Conservation (phyloP, 2,888 invertebrate genomes). For the Cremastinae sp. region DNA sequence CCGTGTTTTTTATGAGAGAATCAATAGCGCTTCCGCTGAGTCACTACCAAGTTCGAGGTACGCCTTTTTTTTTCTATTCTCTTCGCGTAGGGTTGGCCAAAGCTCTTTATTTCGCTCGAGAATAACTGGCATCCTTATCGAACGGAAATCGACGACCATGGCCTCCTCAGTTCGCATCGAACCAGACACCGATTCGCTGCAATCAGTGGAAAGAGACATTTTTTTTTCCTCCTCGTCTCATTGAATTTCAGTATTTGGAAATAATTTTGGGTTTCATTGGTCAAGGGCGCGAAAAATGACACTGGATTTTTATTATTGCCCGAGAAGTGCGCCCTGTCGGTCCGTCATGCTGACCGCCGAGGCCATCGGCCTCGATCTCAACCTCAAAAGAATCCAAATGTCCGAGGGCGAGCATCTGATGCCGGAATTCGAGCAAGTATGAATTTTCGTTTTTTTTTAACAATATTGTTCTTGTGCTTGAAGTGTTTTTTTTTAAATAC, state of each 20-base stretch:
- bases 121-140: slow-evolving; percentile 44
- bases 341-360: slow-evolving; percentile 78
- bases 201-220: background rate
- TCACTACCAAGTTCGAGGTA: slow-evolving; percentile 6
- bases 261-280: too few relatives aligned
- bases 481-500: background rate
- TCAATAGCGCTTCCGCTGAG: slow-evolving; percentile 15
- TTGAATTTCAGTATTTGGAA: too few relatives aligned
- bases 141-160: slow-evolving; percentile 29
- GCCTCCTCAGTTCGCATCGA: slow-evolving; percentile 45
- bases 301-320: slow-evolving; percentile 73
- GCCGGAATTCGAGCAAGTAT: slow-evolving; percentile 78
- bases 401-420: slow-evolving; percentile 76
- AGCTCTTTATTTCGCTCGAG: slow-evolving; percentile 27
- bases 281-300: slow-evolving; percentile 71
- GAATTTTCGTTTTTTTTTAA: background rate
- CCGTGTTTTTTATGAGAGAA: background rate
- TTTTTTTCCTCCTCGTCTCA: too few relatives aligned
- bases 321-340: slow-evolving; percentile 77
- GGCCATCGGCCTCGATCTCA: slow-evolving; percentile 76
- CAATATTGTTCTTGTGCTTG: background rate
- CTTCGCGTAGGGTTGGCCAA: background rate
- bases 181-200: slow-evolving; percentile 15
- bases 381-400: slow-evolving; percentile 75
- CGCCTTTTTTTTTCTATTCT: background rate